Percentiles rank a stretch among this genome's conserved stretches.
Conservation (phyloP, 2,113 vertebrate genomes). For the Helogale parvula region DNA sequence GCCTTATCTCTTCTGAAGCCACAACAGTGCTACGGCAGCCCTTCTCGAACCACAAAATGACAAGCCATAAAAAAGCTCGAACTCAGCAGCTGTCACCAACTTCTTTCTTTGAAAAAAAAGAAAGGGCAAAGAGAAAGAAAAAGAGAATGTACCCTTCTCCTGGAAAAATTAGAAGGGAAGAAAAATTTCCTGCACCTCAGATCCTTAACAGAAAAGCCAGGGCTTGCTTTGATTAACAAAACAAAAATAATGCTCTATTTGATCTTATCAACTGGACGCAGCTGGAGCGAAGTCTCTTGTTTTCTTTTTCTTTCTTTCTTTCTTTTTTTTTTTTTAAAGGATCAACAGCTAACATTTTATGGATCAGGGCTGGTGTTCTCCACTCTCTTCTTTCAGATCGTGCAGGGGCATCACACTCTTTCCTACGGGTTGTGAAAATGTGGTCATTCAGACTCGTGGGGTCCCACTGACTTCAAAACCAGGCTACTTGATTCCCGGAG, state of each 20-base stretch:
- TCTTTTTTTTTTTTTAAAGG: not conserved
- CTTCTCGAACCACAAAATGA: slow-evolving; percentile 58
- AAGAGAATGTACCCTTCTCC: not conserved
- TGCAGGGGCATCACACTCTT: slow-evolving; percentile 49
- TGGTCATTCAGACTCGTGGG: slow-evolving; percentile 15
- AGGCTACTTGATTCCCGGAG: slow-evolving; percentile 24
- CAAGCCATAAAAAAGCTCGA: not conserved
- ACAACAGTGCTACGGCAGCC: slow-evolving; percentile 5
- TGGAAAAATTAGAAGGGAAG: not conserved
- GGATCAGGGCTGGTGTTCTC: slow-evolving; percentile 42
- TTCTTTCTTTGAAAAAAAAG: slow-evolving; percentile 16
- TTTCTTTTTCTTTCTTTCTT: not conserved
- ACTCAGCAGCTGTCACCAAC: not conserved
- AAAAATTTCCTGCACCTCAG: not conserved
- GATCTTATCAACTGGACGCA: not conserved
- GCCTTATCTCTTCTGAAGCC: not conserved
- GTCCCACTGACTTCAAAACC: slow-evolving; percentile 64
- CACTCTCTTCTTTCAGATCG: slow-evolving; percentile 60
- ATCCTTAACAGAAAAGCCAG: slow-evolving; percentile 33
- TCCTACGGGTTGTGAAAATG: slow-evolving; percentile 56
- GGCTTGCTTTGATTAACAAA: not conserved
- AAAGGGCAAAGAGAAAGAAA: not conserved
- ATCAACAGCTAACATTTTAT: slow-evolving; percentile 54
- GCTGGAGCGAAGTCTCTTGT: not conserved
- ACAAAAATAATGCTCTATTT: not conserved